Base-by-base conservation (phyloP, 2,113 vertebrate species). In the Smithornis capensis region DNA sequence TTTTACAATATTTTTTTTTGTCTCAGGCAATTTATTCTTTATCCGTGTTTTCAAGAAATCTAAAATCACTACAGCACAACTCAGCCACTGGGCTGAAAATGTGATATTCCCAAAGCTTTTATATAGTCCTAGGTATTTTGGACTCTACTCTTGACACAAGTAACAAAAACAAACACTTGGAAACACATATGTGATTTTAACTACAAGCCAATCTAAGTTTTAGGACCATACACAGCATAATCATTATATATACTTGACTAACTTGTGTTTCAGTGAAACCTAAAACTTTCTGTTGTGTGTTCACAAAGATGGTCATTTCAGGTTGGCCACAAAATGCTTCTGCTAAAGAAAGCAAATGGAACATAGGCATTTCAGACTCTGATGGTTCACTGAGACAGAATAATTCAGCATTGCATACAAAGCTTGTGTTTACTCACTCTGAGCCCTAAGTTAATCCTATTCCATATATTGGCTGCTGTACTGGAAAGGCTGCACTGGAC, bases 61-160 rank as follows among this genome's bases (percentile, higher is more conserved):
- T 88, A 78, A 93, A 95, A 78, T 86, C 82, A 63, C 56, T 45
- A 31, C 27, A 67, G 42, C 49, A 83, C 82, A 78, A 56, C 9
- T 10, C 75, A 92, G 91, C 68, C 74, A 90, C n/a, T 88, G 47
- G 71, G 24, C 69, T 90, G 67, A 92, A 91, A 92, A 95, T 24
- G n/a, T 74, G 95, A 96, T 96, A 96, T 91, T 96, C 97, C 95
- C 96, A 80, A 85, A 95, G 92, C 78, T 80, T n/a, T 81, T 86
- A 31, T 33, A n/a, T 74, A 92, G 71, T 91, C 60, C 33, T 59
- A 74, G 49, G 29, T 92, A 93, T 92, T 97, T 96, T 92, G 94
- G 62, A 88, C 74, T 86, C 63, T 55, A 22, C 35, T 93, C 57
- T 53, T 81, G 38, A 87, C 62, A 79, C 42, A 92, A 94, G 80